Conservation (phyloP, 2,888 invertebrate genomes). For the Cistogaster globosa region DNA sequence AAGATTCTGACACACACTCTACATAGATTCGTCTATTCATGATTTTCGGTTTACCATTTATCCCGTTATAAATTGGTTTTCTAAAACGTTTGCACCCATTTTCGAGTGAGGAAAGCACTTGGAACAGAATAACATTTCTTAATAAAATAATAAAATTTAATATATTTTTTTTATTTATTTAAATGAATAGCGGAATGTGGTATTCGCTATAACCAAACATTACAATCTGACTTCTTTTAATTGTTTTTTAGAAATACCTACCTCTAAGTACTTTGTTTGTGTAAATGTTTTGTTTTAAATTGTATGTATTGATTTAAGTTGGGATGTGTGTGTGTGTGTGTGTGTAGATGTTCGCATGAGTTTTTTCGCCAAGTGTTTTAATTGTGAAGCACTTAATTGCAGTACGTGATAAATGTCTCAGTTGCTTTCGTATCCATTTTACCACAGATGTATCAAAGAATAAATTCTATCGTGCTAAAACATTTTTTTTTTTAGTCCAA, state of each 20-base stretch:
- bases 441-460: neutral
- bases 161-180: too few species aligned
- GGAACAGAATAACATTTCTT: too few species aligned
- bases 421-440: slow-evolving; percentile 11
- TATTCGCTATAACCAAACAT: neutral
- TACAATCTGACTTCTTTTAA: neutral
- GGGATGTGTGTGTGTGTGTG: neutral
- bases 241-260: slow-evolving; percentile 2
- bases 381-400: slow-evolving; percentile 19
- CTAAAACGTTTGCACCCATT: too few species aligned
- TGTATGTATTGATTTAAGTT: slow-evolving; percentile 12
- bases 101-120: too few species aligned
- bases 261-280: too few species aligned
- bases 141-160: too few species aligned
- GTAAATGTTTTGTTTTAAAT: neutral
- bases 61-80: too few species aligned
- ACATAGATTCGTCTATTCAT: too few species aligned
- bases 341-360: neutral
- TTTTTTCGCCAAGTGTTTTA: slow-evolving; percentile 24
- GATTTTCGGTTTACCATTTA: too few species aligned
- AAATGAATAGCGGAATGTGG: neutral
- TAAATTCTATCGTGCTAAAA: neutral
- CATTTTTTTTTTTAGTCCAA: too few species aligned
- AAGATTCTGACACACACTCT: too few species aligned
- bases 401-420: slow-evolving; percentile 3